Evolutionary conservation across 2,113 vertebrate species (phyloP), one percentile per base, ranked within the genome.

Genomic region (Hylia prasina): DNA sequence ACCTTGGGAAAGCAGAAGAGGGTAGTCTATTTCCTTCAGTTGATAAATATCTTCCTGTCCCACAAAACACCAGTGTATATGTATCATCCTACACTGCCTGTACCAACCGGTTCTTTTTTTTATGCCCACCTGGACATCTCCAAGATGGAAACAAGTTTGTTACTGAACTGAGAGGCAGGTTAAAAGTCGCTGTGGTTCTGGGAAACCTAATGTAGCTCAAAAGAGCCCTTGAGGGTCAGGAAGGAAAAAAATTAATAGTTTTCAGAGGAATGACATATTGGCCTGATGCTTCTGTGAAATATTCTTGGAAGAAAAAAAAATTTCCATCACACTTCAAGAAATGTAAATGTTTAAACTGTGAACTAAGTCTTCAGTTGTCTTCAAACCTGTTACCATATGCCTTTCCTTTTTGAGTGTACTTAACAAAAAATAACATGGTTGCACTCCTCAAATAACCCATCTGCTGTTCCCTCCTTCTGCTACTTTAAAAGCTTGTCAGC

Each of bases 291-390:
- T 93, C 92, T 76, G 65, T 68, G 77, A 95, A 96, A 87, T 92
- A 79, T 95, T 84, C 89, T 94, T 94, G 53, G 89, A 95, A 87
- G 48, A 85, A 95, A 97, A 96, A 96, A 97, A 96, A 95, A 72
- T 25, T 85, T 89, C 93, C 76, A 91, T 91, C 91, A 94, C 90
- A 95, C 94, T 97, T 97, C 90, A 97, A 96, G 80, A 97, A 97
- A 97, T 89, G 92, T 94, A 97, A 97, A 96, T 92, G 97, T 96
- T 95, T 96, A 79, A 97, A 95, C 97, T 97, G 96, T 92, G 95
- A 97, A 96, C 92, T 84, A 93, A 96, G 95, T 80, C 94, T 93
- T 95, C 33, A 86, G 84, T 91, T 93, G 94, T 91, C 97, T 97
- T 96, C 96, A 97, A 96, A 94, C 92, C 89, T 92, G 95, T 81